Base-by-base conservation (phyloP, 1,140 invertebrate genomes). In the Ostrea denselamellosa region DNA sequence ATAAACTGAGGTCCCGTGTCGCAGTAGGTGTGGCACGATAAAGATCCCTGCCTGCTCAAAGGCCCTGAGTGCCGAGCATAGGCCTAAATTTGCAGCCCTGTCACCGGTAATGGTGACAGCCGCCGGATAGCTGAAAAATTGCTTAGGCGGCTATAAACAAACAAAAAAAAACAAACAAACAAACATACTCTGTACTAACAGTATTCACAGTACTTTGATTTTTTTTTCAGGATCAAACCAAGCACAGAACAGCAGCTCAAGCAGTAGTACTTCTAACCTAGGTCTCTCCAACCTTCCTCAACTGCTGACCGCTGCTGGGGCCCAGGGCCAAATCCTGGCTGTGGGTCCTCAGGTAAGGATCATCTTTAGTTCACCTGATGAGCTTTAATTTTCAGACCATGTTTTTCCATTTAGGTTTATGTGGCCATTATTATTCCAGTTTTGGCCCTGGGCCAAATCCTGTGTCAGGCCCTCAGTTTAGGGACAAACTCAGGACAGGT, bases 291-390 rank as follows among this genome's bases (percentile, higher is more conserved):
- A 90, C 91, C 91, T 97, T 90, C 96, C 96, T 52, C 97, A 97
- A 93, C 96, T 97, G 87, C 95, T 97, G 88, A 95, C 92, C 22
- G 90, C 93, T 22, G 68, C 68, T 71, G 90, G 90, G 84, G 90
- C 93, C 62, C 94, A 94, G 96, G 87, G 97, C 96, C 94, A 97
- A 96, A 89, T 96, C 95, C 54, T 96, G 95, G 89, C 97, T 96
- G 88, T 96, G 94, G 94, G 95, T 83, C 94, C 94, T 83, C 95
- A 95, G 92, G 93, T 94, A 88, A 56, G 90, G 83, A 53, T 19
- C 58, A 65, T 7, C 7, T 1, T 19, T 65, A 65, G 34, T 5
- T 44, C 34, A 44, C 34, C 34, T 44, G 34, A 44, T 44, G 34
- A 44, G 34, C 5, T 44, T 44, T 44, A n/a, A n/a, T n/a, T 44